phyloP scores from a whole-genome alignment of 2,888 invertebrate species.

The Dasypolia templi region DNA sequence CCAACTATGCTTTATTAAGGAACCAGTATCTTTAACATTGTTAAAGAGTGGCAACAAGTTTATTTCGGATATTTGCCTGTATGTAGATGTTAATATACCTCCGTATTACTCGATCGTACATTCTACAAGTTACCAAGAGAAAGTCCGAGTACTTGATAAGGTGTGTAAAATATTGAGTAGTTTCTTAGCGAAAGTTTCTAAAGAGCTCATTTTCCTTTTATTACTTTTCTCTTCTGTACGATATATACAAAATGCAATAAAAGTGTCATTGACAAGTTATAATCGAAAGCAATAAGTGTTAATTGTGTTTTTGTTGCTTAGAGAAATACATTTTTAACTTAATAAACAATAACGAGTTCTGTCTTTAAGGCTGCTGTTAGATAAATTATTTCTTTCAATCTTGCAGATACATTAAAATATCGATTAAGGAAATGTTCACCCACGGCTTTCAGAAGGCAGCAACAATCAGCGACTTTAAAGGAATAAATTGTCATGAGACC shows the following conservation, averaged over 20 bases:
- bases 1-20: constrained; percentile 9
- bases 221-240: not conserved
- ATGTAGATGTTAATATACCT: not conserved
- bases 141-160: constrained; percentile 4
- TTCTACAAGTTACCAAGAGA: constrained; percentile 18
- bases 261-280: constrained; percentile 17
- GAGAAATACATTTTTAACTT: not conserved
- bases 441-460: not conserved
- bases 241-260: not conserved
- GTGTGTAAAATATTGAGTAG: constrained; percentile 20
- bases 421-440: not conserved
- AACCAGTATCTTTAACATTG: constrained; percentile 3
- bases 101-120: not conserved
- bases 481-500: not conserved
- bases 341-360: constrained; percentile 1
- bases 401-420: constrained; percentile 7
- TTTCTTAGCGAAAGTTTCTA: constrained; percentile 15
- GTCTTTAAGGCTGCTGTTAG: not conserved
- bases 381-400: not conserved
- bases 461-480: not conserved
- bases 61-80: not conserved
- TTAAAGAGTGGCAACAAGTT: not conserved
- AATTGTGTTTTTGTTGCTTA: constrained; percentile 19
- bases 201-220: constrained; percentile 34
- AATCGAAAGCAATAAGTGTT: constrained; percentile 16